Conservation (phyloP, 2,888 invertebrate species). For the Eupithecia pulchellata region DNA sequence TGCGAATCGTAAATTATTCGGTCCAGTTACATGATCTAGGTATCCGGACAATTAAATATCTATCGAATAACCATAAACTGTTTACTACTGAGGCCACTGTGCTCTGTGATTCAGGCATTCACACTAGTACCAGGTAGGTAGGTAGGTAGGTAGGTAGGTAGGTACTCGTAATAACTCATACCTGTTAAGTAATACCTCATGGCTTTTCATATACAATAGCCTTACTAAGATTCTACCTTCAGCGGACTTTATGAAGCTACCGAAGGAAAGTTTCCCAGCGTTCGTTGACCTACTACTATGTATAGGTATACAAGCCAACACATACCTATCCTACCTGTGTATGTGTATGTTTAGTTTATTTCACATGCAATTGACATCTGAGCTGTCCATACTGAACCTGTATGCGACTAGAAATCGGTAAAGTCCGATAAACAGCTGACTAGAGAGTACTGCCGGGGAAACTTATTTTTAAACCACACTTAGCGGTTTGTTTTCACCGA, state of each 20-base stretch:
- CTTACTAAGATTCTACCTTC: neutral
- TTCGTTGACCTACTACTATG: neutral
- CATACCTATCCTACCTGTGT: neutral
- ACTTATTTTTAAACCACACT: slow-evolving; percentile 76
- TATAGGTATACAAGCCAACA: slow-evolving; percentile 2
- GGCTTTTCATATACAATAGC: neutral
- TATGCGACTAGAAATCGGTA: slow-evolving; percentile 52
- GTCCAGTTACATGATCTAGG: slow-evolving; percentile 34
- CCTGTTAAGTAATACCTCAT: neutral
- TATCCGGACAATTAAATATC: slow-evolving; percentile 37
- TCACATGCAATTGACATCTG: slow-evolving; percentile 16
- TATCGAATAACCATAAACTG: slow-evolving; percentile 1
- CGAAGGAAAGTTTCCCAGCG: neutral
- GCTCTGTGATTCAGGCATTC: neutral
- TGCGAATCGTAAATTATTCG: slow-evolving; percentile 39
- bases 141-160: too few relatives aligned
- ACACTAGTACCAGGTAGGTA: neutral
- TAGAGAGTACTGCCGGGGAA: slow-evolving; percentile 54
- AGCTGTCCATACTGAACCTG: slow-evolving; percentile 30
- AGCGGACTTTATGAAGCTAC: neutral
- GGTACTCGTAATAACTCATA: neutral
- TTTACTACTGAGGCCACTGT: neutral
- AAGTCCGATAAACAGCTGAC: slow-evolving; percentile 53
- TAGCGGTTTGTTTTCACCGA: slow-evolving; percentile 77
- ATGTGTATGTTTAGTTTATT: neutral